Conservation (phyloP, 2,888 invertebrate species). For the Bellardia bayeri region DNA sequence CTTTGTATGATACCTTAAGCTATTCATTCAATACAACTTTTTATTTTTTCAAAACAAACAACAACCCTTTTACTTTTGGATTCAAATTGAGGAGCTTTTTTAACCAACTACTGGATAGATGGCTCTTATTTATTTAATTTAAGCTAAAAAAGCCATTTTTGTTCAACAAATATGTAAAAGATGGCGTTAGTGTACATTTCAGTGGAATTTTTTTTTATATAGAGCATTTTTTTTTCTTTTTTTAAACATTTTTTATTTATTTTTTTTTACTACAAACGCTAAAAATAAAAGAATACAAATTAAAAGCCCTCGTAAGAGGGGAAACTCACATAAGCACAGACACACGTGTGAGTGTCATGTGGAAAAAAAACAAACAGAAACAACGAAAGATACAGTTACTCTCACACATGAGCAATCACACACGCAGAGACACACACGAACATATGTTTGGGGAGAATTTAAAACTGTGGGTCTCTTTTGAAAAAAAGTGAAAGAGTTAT, state of each 20-base stretch:
- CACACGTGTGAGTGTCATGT: not conserved
- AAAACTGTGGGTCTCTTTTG: conserved; percentile 35
- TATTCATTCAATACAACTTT: conserved; percentile 40
- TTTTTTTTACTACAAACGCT: conserved; percentile 55
- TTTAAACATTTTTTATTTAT: conserved; percentile 45
- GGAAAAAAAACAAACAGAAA: conserved; percentile 11
- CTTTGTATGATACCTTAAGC: conserved; percentile 9
- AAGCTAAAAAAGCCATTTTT: conserved; percentile 77
- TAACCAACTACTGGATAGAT: conserved; percentile 68
- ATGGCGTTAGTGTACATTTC: conserved; percentile 76
- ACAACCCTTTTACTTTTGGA: conserved; percentile 61
- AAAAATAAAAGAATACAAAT: conserved; percentile 73
- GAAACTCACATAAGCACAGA: conserved; percentile 43
- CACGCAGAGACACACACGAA: not conserved
- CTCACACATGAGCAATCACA: conserved; percentile 40
- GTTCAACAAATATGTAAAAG: conserved; percentile 76
- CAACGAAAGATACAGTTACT: conserved; percentile 43
- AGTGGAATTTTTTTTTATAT: conserved; percentile 71
- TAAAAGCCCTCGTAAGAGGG: conserved; percentile 69
- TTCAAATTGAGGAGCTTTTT: conserved; percentile 71
- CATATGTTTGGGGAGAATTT: conserved; percentile 26
- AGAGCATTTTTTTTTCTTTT: conserved; percentile 46
- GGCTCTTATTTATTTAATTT: conserved; percentile 72
- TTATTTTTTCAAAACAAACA: conserved; percentile 51
- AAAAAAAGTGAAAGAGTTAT: conserved; percentile 30